A percentile compares a stretch with the other conserved stretches of the same genome.
phyloP scores from a whole-genome alignment of 2,113 vertebrate genomes.

The Paralichthys olivaceus region DNA sequence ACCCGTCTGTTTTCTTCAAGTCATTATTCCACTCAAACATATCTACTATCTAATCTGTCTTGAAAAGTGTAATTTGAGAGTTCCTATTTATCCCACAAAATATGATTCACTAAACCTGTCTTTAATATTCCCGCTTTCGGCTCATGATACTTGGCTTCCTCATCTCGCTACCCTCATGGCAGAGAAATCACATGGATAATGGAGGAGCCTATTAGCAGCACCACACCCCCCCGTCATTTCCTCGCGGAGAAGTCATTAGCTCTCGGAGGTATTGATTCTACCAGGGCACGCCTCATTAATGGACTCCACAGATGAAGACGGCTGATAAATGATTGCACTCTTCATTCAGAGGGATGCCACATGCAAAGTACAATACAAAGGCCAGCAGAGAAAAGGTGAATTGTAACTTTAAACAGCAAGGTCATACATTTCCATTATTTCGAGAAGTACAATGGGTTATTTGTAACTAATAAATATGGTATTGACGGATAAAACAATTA shows the following conservation, averaged over 20 bases:
- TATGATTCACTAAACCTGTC: neutral
- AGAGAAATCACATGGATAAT: constrained; percentile 55
- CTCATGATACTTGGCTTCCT: constrained; percentile 18
- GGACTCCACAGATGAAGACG: constrained; percentile 54
- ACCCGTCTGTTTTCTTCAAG: neutral
- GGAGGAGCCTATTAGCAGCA: constrained; percentile 57
- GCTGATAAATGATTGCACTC: constrained; percentile 57
- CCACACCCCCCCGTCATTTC: constrained; percentile 58
- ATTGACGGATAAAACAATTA: no score
- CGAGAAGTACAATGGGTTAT: neutral
- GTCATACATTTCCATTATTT: neutral
- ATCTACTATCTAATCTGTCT: constrained; percentile 9
- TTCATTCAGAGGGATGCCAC: constrained; percentile 44
- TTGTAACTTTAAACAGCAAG: neutral
- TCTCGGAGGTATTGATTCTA: constrained; percentile 65
- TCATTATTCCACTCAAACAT: constrained; percentile 8
- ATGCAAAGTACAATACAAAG: constrained; percentile 7
- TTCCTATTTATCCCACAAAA: constrained; percentile 19
- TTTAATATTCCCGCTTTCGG: constrained; percentile 40
- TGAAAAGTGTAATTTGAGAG: constrained; percentile 14
- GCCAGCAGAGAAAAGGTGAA: neutral
- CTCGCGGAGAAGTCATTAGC: constrained; percentile 64
- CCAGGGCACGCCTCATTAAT: constrained; percentile 67
- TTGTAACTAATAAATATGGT: neutral
- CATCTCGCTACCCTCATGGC: constrained; percentile 14